Percentiles rank a stretch among this genome's conserved stretches.
phyloP scores from a whole-genome alignment of 2,888 invertebrate species.

The Apamea epomidion region DNA sequence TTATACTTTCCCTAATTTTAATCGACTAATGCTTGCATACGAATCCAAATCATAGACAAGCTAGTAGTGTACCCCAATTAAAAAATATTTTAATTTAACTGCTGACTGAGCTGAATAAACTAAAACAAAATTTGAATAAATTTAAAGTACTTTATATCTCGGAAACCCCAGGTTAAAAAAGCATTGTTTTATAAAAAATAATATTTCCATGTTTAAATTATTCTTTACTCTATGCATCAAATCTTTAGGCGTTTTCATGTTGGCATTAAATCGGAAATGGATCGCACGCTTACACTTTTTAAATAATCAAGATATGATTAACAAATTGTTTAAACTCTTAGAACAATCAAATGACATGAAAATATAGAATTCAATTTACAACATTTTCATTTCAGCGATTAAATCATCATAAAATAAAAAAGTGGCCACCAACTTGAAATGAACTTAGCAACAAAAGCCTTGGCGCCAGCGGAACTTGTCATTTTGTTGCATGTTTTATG shows the following conservation, averaged over 20 bases:
- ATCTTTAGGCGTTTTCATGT: slow-evolving; percentile 17
- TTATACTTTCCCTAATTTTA: not conserved
- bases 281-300: not conserved
- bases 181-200: no score
- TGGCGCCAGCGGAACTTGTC: slow-evolving; percentile 88
- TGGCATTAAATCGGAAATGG: slow-evolving; percentile 43
- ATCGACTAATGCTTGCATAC: slow-evolving; percentile 19
- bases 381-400: not conserved
- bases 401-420: not conserved
- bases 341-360: not conserved
- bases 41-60: slow-evolving; percentile 14
- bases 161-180: not conserved
- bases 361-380: not conserved
- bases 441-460: slow-evolving; percentile 78
- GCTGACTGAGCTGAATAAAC: not conserved
- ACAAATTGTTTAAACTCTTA: not conserved
- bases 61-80: not conserved
- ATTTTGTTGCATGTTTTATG: slow-evolving; percentile 70
- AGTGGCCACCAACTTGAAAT: slow-evolving; percentile 49
- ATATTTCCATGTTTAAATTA: slow-evolving; percentile 7
- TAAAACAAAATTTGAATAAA: not conserved
- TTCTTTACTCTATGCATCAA: slow-evolving; percentile 36
- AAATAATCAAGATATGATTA: accelerated
- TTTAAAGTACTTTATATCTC: accelerated
- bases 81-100: not conserved